Evolutionary conservation across 2,113 vertebrate species (phyloP), one percentile per base, ranked within the genome.

Genomic region (Nesospiza acunhae): DNA sequence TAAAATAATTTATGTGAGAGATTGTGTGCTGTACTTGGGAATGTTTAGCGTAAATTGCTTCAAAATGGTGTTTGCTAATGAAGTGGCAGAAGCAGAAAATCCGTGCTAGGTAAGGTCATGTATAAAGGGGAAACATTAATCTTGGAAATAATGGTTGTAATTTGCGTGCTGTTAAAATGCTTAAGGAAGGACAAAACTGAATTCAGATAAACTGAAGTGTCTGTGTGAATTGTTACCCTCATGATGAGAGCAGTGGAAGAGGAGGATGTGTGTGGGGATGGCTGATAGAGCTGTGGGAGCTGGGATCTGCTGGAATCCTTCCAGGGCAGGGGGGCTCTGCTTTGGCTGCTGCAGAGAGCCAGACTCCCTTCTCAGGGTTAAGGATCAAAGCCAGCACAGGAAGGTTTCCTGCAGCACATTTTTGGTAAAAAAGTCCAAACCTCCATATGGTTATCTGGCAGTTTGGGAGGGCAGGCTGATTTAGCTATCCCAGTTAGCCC

Each of bases 191-290:
- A 35, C 31, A 60, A 27, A 77, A 31, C 41, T 5, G 2, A 62
- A 31, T 58, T 70, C 13, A 17, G 26, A 9, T 62, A 26, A 66
- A 39, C 15, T 10, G 5, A 68, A 84, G 5, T 0, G 0, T 33
- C 15, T 74, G 5, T 31, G 77, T 56, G 59, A 59, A 42, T 26
- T 55, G 23, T 23, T 53, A 15, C 27, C 14, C 58, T 50, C 1
- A 0, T 55, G 31, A 8, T 42, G 72, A 50, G 62, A 26, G 37
- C 14, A 39, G n/a, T 0, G 20, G 13, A 17, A 55, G 39, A 10
- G 46, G 10, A 6, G 4, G 1, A 2, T 2, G 44, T 35, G 27
- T 30, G n/a, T 13, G 0, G 2, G 72, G 46, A 13, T 8, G 5
- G 30, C 4, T 44, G 64, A 8, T 0, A 6, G 77, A 64, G 33